These are phyloP conservation scores for Drosophila kanapiae DNA, from an alignment of 1,140 invertebrate genomes.

Conservation along the genomic window DNA sequence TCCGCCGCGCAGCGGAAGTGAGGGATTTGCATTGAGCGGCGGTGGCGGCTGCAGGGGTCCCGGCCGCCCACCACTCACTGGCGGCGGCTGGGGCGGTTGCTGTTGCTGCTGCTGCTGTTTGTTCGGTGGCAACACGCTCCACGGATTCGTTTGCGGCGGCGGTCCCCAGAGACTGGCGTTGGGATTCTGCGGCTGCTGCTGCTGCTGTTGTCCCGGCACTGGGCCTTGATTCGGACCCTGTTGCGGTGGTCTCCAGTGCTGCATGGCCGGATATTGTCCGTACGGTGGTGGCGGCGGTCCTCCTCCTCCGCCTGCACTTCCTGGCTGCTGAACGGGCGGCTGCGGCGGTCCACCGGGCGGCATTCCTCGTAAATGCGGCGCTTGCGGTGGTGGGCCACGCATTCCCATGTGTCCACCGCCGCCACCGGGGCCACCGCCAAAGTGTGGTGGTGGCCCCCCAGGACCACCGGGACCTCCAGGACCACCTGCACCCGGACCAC, in stretches of 20 bases:
- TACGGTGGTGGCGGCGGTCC: conserved; percentile 69
- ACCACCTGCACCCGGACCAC: conserved; percentile 50
- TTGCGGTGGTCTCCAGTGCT: conserved; percentile 72
- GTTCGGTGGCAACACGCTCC: conserved; percentile 78
- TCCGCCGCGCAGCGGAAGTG: conserved; percentile 67
- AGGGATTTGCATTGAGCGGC: conserved; percentile 48
- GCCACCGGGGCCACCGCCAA: conserved; percentile 52
- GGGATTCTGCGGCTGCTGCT: conserved; percentile 73
- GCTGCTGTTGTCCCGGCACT: conserved; percentile 27
- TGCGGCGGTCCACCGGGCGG: conserved; percentile 45
- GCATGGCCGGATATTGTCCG: conserved; percentile 68
- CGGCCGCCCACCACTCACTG: conserved; percentile 17
- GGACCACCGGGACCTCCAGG: conserved; percentile 39
- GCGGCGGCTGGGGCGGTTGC: conserved; percentile 54
- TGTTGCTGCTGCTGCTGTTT: conserved; percentile 39
- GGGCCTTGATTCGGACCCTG: conserved; percentile 46
- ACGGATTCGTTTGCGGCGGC: conserved; percentile 81
- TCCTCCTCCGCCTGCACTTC: conserved; percentile 20
- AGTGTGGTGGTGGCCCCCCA: conserved; percentile 57
- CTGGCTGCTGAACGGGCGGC: conserved; percentile 25
- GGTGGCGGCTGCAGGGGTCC: conserved; percentile 30
- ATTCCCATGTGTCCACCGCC: conserved; percentile 71
- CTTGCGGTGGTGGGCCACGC: conserved; percentile 66
- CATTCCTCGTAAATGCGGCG: conserved; percentile 60
- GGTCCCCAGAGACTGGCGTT: conserved; percentile 83